Conservation (phyloP, 2,888 invertebrate genomes). For the Drosophila sordidapex region DNA sequence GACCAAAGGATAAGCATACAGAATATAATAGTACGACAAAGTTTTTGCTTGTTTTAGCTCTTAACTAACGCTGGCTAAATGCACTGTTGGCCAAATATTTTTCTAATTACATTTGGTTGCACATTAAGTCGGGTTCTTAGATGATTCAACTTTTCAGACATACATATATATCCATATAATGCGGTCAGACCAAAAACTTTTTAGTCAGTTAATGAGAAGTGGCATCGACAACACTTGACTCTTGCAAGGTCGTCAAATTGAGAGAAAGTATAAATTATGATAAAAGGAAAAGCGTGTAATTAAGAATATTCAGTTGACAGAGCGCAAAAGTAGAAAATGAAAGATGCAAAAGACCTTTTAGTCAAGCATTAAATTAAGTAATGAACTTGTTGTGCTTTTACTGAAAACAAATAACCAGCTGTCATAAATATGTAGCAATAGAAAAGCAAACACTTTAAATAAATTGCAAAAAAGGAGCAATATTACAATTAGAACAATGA, state of each 20-base stretch:
- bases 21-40: conserved; percentile 32
- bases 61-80: conserved; percentile 24
- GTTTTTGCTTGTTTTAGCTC: conserved; percentile 30
- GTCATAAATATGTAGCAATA: not conserved
- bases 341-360: not conserved
- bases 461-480: not conserved
- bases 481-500: not conserved
- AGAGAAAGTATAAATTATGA: conserved; percentile 43
- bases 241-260: conserved; percentile 25
- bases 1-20: conserved; percentile 1
- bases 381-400: not conserved
- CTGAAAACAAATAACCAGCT: not conserved
- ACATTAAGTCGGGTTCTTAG: conserved; percentile 47
- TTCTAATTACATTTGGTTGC: conserved; percentile 28
- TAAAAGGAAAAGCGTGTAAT: not conserved
- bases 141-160: conserved; percentile 13
- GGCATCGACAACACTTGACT: conserved; percentile 39
- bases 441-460: not conserved
- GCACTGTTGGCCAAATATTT: conserved; percentile 29
- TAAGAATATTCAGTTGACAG: not conserved
- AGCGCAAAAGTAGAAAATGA: conserved; percentile 7
- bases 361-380: not conserved
- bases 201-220: conserved; percentile 60
- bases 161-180: not conserved
- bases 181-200: conserved; percentile 31